Evolutionary conservation across 2,888 invertebrate species (phyloP).

Genomic region (Aphelenchoides bicaudatus): DNA sequence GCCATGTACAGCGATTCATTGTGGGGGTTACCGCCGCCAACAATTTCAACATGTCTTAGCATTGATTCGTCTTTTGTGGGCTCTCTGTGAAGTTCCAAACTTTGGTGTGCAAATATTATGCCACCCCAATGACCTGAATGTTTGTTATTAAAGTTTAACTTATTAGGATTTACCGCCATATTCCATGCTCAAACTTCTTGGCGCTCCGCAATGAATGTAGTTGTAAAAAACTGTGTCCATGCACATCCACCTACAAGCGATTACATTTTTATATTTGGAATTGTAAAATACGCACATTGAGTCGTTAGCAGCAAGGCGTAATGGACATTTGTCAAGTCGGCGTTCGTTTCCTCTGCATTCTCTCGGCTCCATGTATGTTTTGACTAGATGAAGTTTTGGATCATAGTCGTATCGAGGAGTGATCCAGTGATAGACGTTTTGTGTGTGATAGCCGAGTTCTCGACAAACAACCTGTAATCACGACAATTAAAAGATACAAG

Average conservation of each 20-base stretch:
- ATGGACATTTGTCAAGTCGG: slow-evolving; percentile 57
- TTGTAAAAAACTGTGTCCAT: slow-evolving; percentile 76
- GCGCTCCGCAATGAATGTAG: slow-evolving; percentile 80
- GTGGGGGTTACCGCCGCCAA: slow-evolving; percentile 89
- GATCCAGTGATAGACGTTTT: slow-evolving; percentile 82
- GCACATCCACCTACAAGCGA: slow-evolving; percentile 68
- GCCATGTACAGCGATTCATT: slow-evolving; percentile 74
- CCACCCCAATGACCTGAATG: slow-evolving; percentile 88
- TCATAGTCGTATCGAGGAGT: slow-evolving; percentile 78
- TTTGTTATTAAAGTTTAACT: slow-evolving; percentile 61
- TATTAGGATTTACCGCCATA: too few relatives aligned
- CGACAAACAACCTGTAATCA: slow-evolving; percentile 74
- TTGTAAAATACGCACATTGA: too few relatives aligned
- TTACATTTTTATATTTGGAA: too few relatives aligned
- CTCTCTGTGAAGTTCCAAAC: slow-evolving; percentile 38
- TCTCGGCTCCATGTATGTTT: slow-evolving; percentile 90
- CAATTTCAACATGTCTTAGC: slow-evolving; percentile 73
- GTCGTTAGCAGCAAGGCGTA: slow-evolving; percentile 47
- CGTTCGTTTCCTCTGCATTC: slow-evolving; percentile 71
- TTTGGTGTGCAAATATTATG: slow-evolving; percentile 68
- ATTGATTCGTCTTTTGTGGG: slow-evolving; percentile 68
- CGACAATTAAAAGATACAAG: not conserved
- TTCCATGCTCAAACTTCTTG: slow-evolving; percentile 48
- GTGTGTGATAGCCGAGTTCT: slow-evolving; percentile 81
- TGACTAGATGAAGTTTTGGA: slow-evolving; percentile 79